phyloP scores from a whole-genome alignment of 2,888 invertebrate genomes.

The Pyrrhia umbra region DNA sequence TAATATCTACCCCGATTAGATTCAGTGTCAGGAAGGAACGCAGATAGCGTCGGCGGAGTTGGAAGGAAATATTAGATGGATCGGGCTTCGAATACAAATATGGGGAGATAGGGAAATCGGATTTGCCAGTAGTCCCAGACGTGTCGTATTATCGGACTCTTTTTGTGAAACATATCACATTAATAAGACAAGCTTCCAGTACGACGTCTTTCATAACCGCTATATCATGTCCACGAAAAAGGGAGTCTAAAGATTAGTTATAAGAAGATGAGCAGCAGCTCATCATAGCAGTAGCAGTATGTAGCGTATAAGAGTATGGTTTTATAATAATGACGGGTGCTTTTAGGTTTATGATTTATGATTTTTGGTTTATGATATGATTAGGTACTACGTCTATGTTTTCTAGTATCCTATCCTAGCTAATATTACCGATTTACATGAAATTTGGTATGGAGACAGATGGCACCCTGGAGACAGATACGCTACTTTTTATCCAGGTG shows the following conservation, averaged over 20 bases:
- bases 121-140: conserved; percentile 87
- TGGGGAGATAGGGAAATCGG: conserved; percentile 89
- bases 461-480: too few species aligned
- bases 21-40: conserved; percentile 90
- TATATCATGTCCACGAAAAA: conserved; percentile 55
- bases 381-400: too few species aligned
- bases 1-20: conserved; percentile 91
- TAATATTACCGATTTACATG: too few species aligned
- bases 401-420: too few species aligned
- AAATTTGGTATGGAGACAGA: too few species aligned
- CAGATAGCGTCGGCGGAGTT: conserved; percentile 86
- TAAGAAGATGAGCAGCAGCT: conserved; percentile 7
- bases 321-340: background rate
- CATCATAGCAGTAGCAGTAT: too few species aligned
- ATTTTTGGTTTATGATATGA: too few species aligned
- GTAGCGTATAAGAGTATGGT: background rate
- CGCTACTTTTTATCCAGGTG: too few species aligned
- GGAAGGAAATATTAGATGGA: conserved; percentile 90
- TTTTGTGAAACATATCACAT: conserved; percentile 84
- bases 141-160: conserved; percentile 87
- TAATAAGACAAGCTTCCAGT: conserved; percentile 76
- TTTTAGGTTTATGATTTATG: background rate
- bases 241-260: conserved; percentile 25
- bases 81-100: conserved; percentile 90
- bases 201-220: conserved; percentile 61